Base-by-base conservation (phyloP, 2,113 vertebrate species). In the Lepus europaeus region DNA sequence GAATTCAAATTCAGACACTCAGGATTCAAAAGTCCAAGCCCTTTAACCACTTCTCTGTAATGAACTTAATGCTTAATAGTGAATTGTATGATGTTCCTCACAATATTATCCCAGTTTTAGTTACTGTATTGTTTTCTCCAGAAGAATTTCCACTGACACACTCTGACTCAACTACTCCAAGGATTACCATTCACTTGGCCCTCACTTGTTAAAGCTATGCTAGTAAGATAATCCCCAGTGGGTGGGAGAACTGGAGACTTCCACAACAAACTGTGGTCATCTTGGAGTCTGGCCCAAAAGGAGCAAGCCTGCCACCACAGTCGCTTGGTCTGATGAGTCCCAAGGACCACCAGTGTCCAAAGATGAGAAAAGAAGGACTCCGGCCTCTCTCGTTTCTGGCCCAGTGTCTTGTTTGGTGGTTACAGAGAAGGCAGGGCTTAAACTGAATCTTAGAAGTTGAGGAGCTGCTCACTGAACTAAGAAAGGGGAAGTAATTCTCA, bases 191-290 rank as follows among this genome's bases (percentile, higher is more conserved):
- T 83, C 79, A 59, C 9, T 95, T 95, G 90, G 56, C 14, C 70
- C 33, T 23, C 0, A 36, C 20, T 73, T 73, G 53, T 33, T 64
- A 77, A 69, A 84, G 56, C 6, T 10, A 85, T 51, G 1, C 79
- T 70, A 80, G 53, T 80, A 81, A 85, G 33, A 93, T 69, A 70
- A 94, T 89, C 61, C 79, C 70, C 86, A 31, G 66, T 80, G 70
- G 79, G 79, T 69, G 81, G 53, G 74, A 86, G 33, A 83, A 72
- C 17, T 45, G 77, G 64, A 93, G 94, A 91, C 76, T 82, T 89
- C 53, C 89, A 80, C 59, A 72, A 64, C 33, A 59, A 80, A 84
- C 61, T 85, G 45, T 72, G 29, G 59, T 76, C 74, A 92, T 77
- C 63, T 36, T 59, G 49, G 10, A 83, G 83, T 20, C 51, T 80